phyloP scores from a whole-genome alignment of 2,113 vertebrate genomes.

The Porphyrio hochstetteri region DNA sequence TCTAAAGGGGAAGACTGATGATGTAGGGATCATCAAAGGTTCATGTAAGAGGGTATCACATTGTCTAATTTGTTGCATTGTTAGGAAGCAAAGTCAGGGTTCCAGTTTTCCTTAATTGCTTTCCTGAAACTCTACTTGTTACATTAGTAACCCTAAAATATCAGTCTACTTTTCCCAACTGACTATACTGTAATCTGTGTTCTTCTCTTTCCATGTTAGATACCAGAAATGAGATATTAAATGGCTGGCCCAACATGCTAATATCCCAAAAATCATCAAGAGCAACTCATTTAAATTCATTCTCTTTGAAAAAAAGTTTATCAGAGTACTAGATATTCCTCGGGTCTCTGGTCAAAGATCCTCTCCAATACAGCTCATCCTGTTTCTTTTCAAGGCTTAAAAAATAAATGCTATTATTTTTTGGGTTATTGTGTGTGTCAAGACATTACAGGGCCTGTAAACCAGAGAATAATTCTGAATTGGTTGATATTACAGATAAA shows the following conservation, averaged over 20 bases:
- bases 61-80: not conserved
- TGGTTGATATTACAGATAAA: not conserved
- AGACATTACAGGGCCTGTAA: not conserved
- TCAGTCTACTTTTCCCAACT: not conserved
- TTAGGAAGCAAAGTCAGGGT: not conserved
- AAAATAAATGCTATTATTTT: not conserved
- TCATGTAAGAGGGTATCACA: not conserved
- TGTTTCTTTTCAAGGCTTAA: not conserved
- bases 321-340: not conserved
- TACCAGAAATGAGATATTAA: not conserved
- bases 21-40: not conserved
- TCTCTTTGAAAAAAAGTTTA: not conserved
- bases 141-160: not conserved
- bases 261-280: not conserved
- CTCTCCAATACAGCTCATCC: not conserved
- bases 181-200: not conserved
- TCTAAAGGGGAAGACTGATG: not conserved
- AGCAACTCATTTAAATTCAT: no score
- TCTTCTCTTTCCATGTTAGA: not conserved
- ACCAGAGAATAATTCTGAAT: not conserved
- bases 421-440: not conserved
- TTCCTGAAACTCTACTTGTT: not conserved
- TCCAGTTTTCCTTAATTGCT: not conserved
- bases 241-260: not conserved
- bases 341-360: not conserved